Conservation (phyloP, 2,113 vertebrate genomes). For the Catharus bicknelli region DNA sequence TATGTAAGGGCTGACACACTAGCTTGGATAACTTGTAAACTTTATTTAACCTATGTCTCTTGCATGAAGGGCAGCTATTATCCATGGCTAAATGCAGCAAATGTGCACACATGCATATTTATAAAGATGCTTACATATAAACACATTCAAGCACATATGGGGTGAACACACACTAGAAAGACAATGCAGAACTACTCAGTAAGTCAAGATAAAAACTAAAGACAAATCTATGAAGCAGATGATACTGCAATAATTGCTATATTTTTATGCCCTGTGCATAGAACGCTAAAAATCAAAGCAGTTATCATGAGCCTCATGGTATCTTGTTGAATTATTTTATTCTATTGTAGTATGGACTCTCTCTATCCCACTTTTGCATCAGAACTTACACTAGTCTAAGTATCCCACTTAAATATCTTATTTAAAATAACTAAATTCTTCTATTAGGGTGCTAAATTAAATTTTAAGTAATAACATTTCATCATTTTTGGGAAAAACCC, state of each 20-base stretch:
- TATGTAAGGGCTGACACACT: rapidly evolving
- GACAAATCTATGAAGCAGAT: neutral
- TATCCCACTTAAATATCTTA: neutral
- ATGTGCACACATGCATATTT: neutral
- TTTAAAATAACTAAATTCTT: neutral
- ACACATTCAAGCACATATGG: neutral
- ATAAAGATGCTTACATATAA: neutral
- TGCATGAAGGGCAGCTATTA: neutral
- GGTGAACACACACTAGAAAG: neutral
- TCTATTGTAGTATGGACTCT: neutral
- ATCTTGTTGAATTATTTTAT: neutral
- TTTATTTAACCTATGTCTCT: neutral
- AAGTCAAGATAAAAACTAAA: neutral
- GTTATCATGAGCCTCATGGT: neutral
- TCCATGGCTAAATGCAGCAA: neutral
- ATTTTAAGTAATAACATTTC: neutral
- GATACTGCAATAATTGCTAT: neutral
- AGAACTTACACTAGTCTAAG: neutral
- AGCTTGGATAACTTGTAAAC: neutral
- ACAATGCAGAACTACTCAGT: neutral
- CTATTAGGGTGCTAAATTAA: neutral
- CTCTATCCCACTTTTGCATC: neutral
- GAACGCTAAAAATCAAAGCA: neutral
- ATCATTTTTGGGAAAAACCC: rapidly evolving
- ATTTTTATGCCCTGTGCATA: neutral